Base-by-base conservation (phyloP, 2,888 invertebrate genomes). In the Suillia variegata region DNA sequence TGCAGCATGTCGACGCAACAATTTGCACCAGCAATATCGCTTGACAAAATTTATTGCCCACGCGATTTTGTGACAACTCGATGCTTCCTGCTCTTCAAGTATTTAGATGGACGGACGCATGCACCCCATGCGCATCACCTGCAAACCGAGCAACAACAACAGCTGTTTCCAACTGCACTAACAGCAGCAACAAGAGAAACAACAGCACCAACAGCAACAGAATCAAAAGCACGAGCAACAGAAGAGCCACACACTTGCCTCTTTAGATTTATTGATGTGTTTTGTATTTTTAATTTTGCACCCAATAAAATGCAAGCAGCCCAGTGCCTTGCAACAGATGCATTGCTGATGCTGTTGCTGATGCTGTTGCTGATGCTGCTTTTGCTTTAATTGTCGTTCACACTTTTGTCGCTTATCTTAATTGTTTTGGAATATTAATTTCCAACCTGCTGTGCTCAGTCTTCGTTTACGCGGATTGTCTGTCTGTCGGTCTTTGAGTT, bases 351-450 rank as follows among this genome's bases (percentile, higher is more conserved):
- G 50, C 38, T 45, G 59, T 53, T 49, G 61, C 61, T 63, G 57
- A 47, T 34, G 60, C 63, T 59, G 62, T 59, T 64, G 64, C 54
- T 57, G 50, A n/a, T 59, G 61, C 61, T 55, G 73, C 62, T 51
- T 52, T 51, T 61, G 62, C 62, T 54, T 56, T 64, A 64, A 66
- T 63, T 64, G 65, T 58, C 62, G 65, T 67, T 67, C 65, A 63
- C 67, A 64, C 65, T 67, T 64, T 65, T 62, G 62, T 62, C 72
- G 75, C 72, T 76, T 76, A 76, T 76, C 77, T 76, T 76, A 77
- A 77, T 75, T 76, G 77, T 75, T 77, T 70, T 77, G 75, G 76
- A 76, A 76, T 76, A 76, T 76, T 77, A 77, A 77, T 77, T 76
- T 71, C 76, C 67, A 73, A 73, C 75, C 75, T 73, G 75, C 77